These are phyloP conservation scores for Eurois occulta DNA, from an alignment of 2,888 invertebrate genomes.

Conservation along the genomic window DNA sequence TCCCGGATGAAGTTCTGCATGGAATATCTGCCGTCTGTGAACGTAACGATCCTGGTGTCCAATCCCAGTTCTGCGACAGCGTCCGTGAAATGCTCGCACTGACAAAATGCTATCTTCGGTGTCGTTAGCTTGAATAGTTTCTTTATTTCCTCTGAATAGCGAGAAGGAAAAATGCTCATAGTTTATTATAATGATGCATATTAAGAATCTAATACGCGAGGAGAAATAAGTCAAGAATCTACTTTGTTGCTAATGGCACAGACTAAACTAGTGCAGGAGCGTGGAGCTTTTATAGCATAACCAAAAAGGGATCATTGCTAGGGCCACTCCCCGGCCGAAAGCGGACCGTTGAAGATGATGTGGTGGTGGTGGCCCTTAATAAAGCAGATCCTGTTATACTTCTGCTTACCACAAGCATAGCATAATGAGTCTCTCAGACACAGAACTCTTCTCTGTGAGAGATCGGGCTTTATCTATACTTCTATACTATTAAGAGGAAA, in stretches of 20 bases:
- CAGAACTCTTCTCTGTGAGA: background rate
- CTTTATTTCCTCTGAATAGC: conserved; percentile 80
- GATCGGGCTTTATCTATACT: background rate
- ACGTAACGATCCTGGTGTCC: conserved; percentile 75
- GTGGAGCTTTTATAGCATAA: no score
- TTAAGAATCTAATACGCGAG: no score
- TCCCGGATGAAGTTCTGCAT: conserved; percentile 73
- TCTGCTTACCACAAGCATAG: background rate
- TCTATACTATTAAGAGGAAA: no score
- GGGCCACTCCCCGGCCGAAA: background rate
- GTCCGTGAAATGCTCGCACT: conserved; percentile 68
- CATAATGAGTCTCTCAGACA: background rate
- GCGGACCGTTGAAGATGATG: background rate
- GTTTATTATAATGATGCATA: no score
- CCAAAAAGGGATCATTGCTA: background rate
- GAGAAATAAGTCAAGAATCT: background rate
- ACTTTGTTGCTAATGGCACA: background rate
- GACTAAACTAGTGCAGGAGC: background rate
- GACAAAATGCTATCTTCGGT: conserved; percentile 82
- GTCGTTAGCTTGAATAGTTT: conserved; percentile 72
- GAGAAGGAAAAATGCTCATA: background rate
- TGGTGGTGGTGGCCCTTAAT: background rate
- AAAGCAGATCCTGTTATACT: background rate
- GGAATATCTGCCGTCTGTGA: conserved; percentile 74
- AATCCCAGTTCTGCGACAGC: conserved; percentile 73